Conservation (phyloP, 2,113 vertebrate species). For the Nycticryphes semicollaris region DNA sequence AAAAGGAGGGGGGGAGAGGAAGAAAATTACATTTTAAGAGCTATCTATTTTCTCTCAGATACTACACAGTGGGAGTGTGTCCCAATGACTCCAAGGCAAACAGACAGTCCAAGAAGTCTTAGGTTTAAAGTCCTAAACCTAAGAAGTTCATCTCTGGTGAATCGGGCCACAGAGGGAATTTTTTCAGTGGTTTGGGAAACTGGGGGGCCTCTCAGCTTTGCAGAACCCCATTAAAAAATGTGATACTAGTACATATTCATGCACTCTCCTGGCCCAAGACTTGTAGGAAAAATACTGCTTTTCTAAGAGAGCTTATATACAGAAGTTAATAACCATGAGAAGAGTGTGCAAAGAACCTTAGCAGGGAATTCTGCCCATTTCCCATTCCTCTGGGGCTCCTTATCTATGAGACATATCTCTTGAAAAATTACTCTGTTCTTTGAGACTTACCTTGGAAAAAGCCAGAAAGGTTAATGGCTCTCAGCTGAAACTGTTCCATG, state of each 20-base stretch:
- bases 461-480: background rate
- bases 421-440: background rate
- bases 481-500: background rate
- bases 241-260: background rate
- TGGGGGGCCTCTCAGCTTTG: background rate
- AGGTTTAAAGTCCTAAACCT: background rate
- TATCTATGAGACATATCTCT: background rate
- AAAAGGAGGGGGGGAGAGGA: background rate
- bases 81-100: background rate
- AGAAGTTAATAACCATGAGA: background rate
- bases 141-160: background rate
- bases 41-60: too few relatives aligned
- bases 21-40: background rate
- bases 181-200: background rate
- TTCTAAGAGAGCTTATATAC: background rate
- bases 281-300: background rate
- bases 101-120: background rate
- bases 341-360: accelerated
- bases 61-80: accelerated
- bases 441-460: background rate
- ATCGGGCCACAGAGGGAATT: background rate
- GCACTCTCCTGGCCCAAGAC: too few relatives aligned
- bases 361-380: background rate
- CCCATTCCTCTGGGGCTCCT: background rate
- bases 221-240: background rate